Percentiles rank a stretch among this genome's conserved stretches.
Evolutionary conservation across 2,113 vertebrate species (phyloP).

Genomic region (Sitta europaea): DNA sequence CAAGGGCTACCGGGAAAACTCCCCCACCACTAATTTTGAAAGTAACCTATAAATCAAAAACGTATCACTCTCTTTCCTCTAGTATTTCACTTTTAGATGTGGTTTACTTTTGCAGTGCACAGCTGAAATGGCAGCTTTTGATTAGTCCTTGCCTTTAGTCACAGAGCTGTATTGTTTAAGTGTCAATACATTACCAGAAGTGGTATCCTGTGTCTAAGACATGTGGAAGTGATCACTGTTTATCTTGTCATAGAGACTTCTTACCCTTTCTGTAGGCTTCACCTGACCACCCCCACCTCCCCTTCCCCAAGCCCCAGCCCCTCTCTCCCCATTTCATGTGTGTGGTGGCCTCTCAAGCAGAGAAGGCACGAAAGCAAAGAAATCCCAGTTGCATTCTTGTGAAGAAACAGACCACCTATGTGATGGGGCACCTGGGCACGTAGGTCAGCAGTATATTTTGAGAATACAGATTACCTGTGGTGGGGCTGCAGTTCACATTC

Average conservation of each 20-base stretch:
- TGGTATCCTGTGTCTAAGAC: not conserved
- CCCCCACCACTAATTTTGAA: not conserved
- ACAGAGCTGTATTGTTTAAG: not conserved
- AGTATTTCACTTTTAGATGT: not conserved
- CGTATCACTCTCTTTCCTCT: not conserved
- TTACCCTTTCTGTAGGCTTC: not conserved
- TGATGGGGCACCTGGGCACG: not conserved
- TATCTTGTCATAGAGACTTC: not conserved
- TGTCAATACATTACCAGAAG: not conserved
- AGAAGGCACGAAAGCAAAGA: not conserved
- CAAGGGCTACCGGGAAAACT: not conserved
- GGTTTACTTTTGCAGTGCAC: not conserved
- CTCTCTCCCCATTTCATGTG: not conserved
- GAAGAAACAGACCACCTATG: not conserved
- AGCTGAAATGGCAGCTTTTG: slow-evolving; percentile 1
- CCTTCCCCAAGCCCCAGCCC: not conserved
- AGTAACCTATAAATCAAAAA: slow-evolving; percentile 13
- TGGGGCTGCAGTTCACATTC: not conserved
- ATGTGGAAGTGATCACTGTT: not conserved
- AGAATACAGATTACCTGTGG: not conserved
- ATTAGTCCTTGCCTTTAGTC: not conserved
- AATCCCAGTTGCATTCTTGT: not conserved
- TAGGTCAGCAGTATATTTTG: slow-evolving; percentile 7
- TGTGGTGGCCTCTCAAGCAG: not conserved
- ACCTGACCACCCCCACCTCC: not conserved